Evolutionary conservation across 2,113 vertebrate genomes (phyloP).

Genomic region (Peromyscus polionotus): DNA sequence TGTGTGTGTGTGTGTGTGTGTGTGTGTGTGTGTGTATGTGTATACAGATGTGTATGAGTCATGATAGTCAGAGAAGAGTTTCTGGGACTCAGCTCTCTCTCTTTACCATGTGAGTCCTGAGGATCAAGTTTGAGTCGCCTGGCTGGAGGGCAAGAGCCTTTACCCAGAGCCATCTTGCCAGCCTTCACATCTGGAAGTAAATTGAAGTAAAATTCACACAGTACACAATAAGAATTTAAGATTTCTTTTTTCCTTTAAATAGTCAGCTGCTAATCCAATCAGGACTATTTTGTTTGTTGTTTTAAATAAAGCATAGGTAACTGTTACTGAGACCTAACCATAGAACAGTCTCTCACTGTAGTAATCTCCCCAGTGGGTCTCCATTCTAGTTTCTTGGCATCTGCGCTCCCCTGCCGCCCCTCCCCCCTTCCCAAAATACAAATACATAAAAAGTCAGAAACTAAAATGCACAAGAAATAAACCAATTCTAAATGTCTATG

Average conservation of each 20-base stretch:
- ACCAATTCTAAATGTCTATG: slow-evolving; percentile 33
- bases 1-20: background rate
- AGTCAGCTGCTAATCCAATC: background rate
- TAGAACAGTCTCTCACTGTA: background rate
- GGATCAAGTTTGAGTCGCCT: background rate
- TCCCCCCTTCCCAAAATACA: background rate
- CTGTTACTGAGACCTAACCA: background rate
- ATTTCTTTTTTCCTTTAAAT: background rate
- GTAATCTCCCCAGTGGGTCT: background rate
- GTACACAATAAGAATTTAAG: background rate
- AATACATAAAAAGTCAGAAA: background rate
- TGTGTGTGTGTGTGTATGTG: background rate
- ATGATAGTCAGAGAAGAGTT: background rate
- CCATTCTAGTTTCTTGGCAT: no score
- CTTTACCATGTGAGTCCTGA: background rate
- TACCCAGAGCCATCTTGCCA: background rate
- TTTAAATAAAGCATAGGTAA: background rate
- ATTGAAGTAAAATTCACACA: background rate
- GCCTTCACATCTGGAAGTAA: background rate
- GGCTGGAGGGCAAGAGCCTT: background rate
- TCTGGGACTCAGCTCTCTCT: background rate
- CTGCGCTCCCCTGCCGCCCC: background rate
- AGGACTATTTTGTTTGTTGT: background rate
- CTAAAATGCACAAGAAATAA: background rate
- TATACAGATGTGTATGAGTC: background rate